Conservation (phyloP, 2,888 invertebrate genomes). For the Eupsilia transversa region DNA sequence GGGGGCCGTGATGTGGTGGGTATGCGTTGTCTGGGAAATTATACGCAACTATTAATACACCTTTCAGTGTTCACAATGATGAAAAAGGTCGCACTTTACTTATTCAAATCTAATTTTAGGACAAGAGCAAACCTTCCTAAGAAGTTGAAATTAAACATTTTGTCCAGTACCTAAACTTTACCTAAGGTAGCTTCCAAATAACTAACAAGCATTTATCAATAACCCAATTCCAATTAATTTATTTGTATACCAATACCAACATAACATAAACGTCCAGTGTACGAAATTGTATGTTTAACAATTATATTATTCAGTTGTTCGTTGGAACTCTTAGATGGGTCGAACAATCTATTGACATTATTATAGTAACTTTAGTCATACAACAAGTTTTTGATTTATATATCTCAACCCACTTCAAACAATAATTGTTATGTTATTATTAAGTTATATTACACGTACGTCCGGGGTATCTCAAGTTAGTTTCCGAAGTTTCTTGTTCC, state of each 20-base stretch:
- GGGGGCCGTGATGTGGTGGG: conserved; percentile 71
- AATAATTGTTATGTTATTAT: conserved; percentile 67
- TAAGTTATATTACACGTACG: conserved; percentile 77
- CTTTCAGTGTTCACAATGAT: background rate
- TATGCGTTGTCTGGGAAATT: conserved; percentile 76
- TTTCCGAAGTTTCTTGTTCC: conserved; percentile 85
- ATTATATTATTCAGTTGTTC: conserved; percentile 51
- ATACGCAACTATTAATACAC: background rate
- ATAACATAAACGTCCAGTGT: conserved; percentile 26
- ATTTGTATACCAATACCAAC: conserved; percentile 3
- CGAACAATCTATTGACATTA: conserved; percentile 60
- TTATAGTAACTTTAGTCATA: conserved; percentile 57
- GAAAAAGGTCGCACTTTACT: background rate
- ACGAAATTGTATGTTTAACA: conserved; percentile 53
- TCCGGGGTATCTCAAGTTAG: conserved; percentile 81
- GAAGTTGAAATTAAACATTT: conserved; percentile 2
- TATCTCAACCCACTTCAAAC: conserved; percentile 61
- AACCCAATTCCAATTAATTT: conserved; percentile 1
- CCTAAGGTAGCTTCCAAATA: background rate
- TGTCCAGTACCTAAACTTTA: background rate
- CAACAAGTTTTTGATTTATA: conserved; percentile 68
- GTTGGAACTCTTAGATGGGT: conserved; percentile 41
- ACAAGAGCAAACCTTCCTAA: background rate
- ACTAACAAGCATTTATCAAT: conserved; percentile 20
- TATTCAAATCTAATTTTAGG: background rate